Evolutionary conservation across 2,888 invertebrate genomes (phyloP), one percentile per base, ranked within the genome.

Genomic region (Cephus pulcher): DNA sequence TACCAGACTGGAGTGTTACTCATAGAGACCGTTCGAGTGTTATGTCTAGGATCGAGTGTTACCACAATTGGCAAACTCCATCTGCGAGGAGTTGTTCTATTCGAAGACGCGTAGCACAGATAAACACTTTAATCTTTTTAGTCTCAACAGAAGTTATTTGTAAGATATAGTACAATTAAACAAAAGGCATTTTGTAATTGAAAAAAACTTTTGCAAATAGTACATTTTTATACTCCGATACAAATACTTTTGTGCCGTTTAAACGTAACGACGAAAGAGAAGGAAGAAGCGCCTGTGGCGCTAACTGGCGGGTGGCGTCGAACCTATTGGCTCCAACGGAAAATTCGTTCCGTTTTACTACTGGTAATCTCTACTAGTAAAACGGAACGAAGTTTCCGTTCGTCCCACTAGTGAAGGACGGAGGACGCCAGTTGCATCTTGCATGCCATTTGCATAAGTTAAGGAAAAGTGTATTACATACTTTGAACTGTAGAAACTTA

Each of bases 21-120:
- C 56, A 56, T 56, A 23, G 23, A 56, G 56, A 23, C 23, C 15
- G 33, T 32, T 70, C 71, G 33, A 71, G 71, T 71, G 71, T 71
- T 71, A 71, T 34, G 71, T 71, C 71, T 71, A 34, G 71, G 34
- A 32, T 71, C 71, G 71, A 71, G 71, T 71, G 34, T 71, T 33
- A n/a, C 34, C 71, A 33, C 71, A 23, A 71, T 71, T 71, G 71
- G 71, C 71, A 33, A 56, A 32, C 34, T 71, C 71, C 33, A 71
- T 71, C 71, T 32, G 71, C 32, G 34, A 34, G 32, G 71, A 6
- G 33, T 71, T 71, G 34, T 71, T 71, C 32, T 32, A 71, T 23
- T 23, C 23, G 56, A 0, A 56, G 56, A 56, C 56, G 23, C 23
- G 56, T 56, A 56, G 23, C 56, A 56, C 56, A 2, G 56, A 23